These are phyloP conservation scores for Salvelinus sp. DNA, from an alignment of 2,113 vertebrate species.

Conservation along the genomic window DNA sequence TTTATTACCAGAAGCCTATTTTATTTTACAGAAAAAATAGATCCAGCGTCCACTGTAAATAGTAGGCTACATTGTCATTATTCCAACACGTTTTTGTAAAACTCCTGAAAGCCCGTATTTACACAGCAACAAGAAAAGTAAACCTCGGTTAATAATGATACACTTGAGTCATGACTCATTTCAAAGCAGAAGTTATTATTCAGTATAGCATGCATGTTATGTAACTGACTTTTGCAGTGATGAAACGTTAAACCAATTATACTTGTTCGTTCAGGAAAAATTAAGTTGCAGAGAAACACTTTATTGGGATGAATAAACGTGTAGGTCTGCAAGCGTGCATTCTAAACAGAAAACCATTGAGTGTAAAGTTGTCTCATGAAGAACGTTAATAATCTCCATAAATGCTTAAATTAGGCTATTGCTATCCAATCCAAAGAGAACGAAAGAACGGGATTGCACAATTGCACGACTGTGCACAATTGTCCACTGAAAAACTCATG, in stretches of 20 bases:
- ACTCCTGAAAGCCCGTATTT: too few relatives aligned
- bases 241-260: constrained; percentile 21
- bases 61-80: too few relatives aligned
- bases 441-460: not conserved
- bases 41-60: too few relatives aligned
- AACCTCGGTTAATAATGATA: constrained; percentile 8
- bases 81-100: too few relatives aligned
- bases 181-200: constrained; percentile 76
- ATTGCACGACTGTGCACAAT: constrained; percentile 11
- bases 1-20: too few relatives aligned
- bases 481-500: not conserved
- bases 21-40: too few relatives aligned
- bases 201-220: constrained; percentile 67
- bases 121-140: not conserved
- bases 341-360: constrained; percentile 27
- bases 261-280: not conserved
- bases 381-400: constrained; percentile 1
- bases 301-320: constrained; percentile 18
- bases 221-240: constrained; percentile 64
- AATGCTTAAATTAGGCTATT: not conserved
- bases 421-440: not conserved
- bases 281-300: not conserved
- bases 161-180: constrained; percentile 50
- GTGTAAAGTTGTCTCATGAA: not conserved
- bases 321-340: constrained; percentile 19